Conservation (phyloP, 2,797 vertebrate genomes). For the Anas bahamensis region DNA sequence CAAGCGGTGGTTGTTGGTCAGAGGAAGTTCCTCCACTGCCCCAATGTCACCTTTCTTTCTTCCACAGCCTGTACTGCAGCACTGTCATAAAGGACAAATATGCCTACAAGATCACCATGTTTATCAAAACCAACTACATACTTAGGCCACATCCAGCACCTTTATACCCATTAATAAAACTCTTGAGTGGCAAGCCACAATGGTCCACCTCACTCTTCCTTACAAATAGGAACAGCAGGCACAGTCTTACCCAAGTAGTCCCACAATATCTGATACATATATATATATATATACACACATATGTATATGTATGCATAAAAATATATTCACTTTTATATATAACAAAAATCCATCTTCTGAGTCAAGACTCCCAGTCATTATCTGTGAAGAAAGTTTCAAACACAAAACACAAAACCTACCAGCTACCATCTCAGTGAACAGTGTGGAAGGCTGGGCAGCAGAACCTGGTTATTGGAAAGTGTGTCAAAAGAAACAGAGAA, state of each 20-base stretch:
- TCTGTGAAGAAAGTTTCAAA: background rate
- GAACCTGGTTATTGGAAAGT: background rate
- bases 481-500: background rate
- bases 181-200: background rate
- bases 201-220: background rate
- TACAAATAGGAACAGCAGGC: background rate
- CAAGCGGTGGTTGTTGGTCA: background rate
- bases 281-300: too few species aligned
- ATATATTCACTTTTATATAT: too few species aligned
- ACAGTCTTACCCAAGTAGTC: background rate
- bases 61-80: background rate
- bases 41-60: background rate
- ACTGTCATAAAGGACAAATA: background rate
- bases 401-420: background rate
- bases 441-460: rapidly evolving
- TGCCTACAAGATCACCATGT: background rate
- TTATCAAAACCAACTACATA: background rate
- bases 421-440: background rate
- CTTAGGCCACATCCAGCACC: background rate
- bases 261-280: background rate
- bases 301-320: too few species aligned
- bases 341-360: background rate
- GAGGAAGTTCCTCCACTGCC: background rate
- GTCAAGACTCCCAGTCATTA: background rate
- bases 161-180: background rate